Conservation (phyloP, 1,140 invertebrate genomes). For the Batillaria attramentaria region DNA sequence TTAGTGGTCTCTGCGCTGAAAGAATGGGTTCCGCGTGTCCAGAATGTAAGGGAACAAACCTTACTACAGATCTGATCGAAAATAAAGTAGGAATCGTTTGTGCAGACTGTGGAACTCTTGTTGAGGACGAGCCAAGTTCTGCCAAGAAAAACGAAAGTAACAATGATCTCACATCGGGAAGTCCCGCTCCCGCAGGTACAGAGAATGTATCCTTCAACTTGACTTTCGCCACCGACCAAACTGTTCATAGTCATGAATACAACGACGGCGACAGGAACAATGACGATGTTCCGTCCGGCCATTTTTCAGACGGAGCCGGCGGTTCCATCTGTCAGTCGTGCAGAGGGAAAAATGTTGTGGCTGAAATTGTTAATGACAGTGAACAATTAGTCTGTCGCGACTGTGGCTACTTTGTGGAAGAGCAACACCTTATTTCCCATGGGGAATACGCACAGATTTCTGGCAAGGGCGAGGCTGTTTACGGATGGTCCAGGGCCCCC, state of each 20-base stretch:
- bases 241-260: too few species aligned
- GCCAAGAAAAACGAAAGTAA: conserved; percentile 8
- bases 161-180: too few species aligned
- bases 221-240: too few species aligned
- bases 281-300: too few species aligned
- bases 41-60: conserved; percentile 1
- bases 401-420: conserved; percentile 24
- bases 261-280: too few species aligned
- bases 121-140: not conserved
- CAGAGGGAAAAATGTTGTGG: not conserved
- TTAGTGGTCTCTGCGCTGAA: too few species aligned
- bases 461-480: not conserved
- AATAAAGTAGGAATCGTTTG: not conserved
- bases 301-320: too few species aligned
- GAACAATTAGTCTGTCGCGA: conserved; percentile 24
- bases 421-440: not conserved
- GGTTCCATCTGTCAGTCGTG: not conserved
- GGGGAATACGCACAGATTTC: not conserved
- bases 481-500: conserved; percentile 19
- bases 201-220: too few species aligned
- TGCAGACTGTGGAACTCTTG: not conserved
- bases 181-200: too few species aligned
- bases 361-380: conserved; percentile 9
- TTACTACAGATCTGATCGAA: not conserved
- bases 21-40: not conserved